Evolutionary conservation across 2,113 vertebrate species (phyloP), one percentile per base, ranked within the genome.

Genomic region (Megalops atlanticus): DNA sequence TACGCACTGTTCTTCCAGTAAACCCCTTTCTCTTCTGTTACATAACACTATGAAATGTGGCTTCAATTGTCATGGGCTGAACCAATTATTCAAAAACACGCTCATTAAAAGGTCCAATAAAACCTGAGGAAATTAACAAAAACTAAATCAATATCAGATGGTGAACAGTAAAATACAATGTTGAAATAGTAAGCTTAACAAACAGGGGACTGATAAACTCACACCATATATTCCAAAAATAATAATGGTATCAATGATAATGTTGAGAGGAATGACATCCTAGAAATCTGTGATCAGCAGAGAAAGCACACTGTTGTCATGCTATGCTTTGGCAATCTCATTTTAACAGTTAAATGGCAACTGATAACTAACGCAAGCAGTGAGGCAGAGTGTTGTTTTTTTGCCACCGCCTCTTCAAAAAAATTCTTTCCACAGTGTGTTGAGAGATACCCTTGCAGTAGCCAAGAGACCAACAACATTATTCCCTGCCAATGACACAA

Each of bases 141-240:
- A 78, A 18, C 64, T 35, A 39, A 84, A 86, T 7, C 43, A 64
- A 79, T 76, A 75, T 74, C 74, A 86, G 80, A 68, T 78, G 80
- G 14, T 74, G 24, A 31, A 68, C n/a, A 24, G 77, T 74, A 54
- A 33, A 78, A 36, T n/a, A 38, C 82, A 16, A 64, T 12, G 36
- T 21, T 82, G 73, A 4, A 85, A 84, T 3, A 31, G 79, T 4
- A 80, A 86, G 64, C 78, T 0, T 69, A 74, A 5, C 24, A 15
- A 14, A 40, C 12, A 52, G 40, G 4, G 2, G 40, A 69, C 80
- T 52, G 10, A 11, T 58, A 71, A 71, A 45, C 24, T 14, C 64
- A 27, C 24, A 39, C 76, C 39, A 38, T 7, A 69, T 18, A 40
- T 43, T 69, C 39, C 77, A 58, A 58, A 64, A 78, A 43, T 33